These are phyloP conservation scores for Drosophila differens DNA, from an alignment of 2,888 invertebrate genomes.

Conservation along the genomic window DNA sequence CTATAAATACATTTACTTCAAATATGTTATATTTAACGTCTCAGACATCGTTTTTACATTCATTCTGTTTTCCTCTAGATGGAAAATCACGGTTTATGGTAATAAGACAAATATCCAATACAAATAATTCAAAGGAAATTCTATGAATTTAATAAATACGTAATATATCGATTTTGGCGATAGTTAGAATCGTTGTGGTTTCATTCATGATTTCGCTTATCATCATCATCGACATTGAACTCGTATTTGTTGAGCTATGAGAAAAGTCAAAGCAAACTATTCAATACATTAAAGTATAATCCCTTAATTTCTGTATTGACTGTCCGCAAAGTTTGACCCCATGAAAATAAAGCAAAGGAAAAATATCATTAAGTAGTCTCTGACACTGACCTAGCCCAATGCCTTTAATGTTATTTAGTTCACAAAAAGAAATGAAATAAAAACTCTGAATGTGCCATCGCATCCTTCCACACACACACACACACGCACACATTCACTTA, in stretches of 20 bases:
- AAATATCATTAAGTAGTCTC: slow-evolving; percentile 71
- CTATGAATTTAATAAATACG: background rate
- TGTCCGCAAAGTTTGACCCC: slow-evolving; percentile 65
- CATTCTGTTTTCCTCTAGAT: background rate
- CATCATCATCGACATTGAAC: background rate
- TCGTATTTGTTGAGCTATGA: no score
- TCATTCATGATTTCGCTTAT: background rate
- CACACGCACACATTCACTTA: slow-evolving; percentile 27
- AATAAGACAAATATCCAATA: background rate
- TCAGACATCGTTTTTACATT: background rate
- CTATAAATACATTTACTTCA: background rate
- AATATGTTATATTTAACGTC: background rate
- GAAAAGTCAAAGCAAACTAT: slow-evolving; percentile 4
- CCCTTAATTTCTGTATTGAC: slow-evolving; percentile 49
- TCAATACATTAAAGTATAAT: slow-evolving; percentile 24
- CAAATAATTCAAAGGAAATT: background rate
- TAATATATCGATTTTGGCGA: background rate
- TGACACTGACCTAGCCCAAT: slow-evolving; percentile 78
- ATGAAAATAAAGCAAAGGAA: slow-evolving; percentile 57
- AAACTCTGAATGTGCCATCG: slow-evolving; percentile 70
- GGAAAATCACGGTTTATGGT: background rate
- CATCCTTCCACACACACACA: slow-evolving; percentile 23
- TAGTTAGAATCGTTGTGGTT: background rate
- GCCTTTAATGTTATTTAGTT: slow-evolving; percentile 68
- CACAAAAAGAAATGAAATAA: slow-evolving; percentile 75